Percentiles rank a stretch among this genome's conserved stretches.
Evolutionary conservation across 2,113 vertebrate genomes (phyloP).

Genomic region (Sus scrofa): T2T-Sscrofa CM000816.6:109616001-109616500

Average conservation of each 20-base stretch:
- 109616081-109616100: no score
- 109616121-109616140: no score
- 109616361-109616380: not conserved
- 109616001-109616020: no score
- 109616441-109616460: conserved; percentile 4
- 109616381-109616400: not conserved
- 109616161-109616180: no score
- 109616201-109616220: not conserved
- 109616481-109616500: not conserved
- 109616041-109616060: no score
- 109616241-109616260: not conserved
- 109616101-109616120: no score
- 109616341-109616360: not conserved
- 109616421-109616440: not conserved
- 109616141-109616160: no score
- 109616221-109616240: not conserved
- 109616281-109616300: not conserved
- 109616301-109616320: not conserved
- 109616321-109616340: not conserved
- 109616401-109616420: not conserved
- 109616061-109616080: no score
- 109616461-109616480: not conserved
- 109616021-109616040: no score
- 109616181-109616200: not conserved
- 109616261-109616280: not conserved